These are phyloP conservation scores for Macrotrachela quadricornifera DNA, from an alignment of 1,140 invertebrate genomes.

Conservation along the genomic window DNA sequence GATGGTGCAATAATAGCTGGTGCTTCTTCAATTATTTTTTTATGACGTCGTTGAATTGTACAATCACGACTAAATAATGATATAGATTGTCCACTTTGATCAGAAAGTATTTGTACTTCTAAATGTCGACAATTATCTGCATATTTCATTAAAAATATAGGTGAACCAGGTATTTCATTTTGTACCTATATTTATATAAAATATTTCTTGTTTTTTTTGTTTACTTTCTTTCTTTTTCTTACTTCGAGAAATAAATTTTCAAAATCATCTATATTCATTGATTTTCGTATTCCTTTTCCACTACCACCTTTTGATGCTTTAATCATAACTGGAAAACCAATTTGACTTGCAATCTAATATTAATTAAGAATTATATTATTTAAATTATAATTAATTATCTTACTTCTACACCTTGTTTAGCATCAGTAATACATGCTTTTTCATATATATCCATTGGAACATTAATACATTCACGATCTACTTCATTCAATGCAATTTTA, in stretches of 20 bases:
- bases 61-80: constrained; percentile 94
- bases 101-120: constrained; percentile 88
- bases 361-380: too few relatives aligned
- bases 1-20: constrained; percentile 73
- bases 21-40: constrained; percentile 99
- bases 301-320: constrained; percentile 98
- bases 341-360: constrained; percentile 31
- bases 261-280: constrained; percentile 67
- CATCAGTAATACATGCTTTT: constrained; percentile 63
- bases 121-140: constrained; percentile 84
- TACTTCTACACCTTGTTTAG: constrained; percentile 61
- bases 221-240: too few relatives aligned
- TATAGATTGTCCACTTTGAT: constrained; percentile 94
- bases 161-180: constrained; percentile 87
- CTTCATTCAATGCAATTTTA: constrained; percentile 41
- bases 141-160: constrained; percentile 95
- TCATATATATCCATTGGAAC: constrained; percentile 75
- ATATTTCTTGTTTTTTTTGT: too few relatives aligned
- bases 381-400: constrained; percentile 33
- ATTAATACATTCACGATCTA: constrained; percentile 28
- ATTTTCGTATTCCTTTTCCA: constrained; percentile 91
- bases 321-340: constrained; percentile 97
- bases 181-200: too few relatives aligned
- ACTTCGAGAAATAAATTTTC: constrained; percentile 67
- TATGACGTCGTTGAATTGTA: constrained; percentile 89